These are phyloP conservation scores for Penaeus chinensis DNA, from an alignment of 1,140 invertebrate genomes.

Conservation along the genomic window DNA sequence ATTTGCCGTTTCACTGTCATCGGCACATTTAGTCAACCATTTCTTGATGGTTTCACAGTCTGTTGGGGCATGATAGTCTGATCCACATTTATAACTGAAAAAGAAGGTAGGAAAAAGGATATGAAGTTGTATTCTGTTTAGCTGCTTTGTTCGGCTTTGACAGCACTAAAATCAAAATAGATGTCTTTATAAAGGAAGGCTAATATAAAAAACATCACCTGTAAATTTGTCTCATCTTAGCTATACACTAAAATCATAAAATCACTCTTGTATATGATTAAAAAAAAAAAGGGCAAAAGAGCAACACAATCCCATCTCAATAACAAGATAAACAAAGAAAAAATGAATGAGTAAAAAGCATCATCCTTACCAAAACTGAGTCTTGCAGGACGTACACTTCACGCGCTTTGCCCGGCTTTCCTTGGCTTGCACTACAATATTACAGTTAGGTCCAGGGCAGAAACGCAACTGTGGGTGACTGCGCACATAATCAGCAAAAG, in stretches of 20 bases:
- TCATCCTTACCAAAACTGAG: slow-evolving; percentile 80
- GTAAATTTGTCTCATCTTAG: too few relatives aligned
- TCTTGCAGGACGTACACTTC: slow-evolving; percentile 82
- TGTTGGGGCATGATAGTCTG: slow-evolving; percentile 97
- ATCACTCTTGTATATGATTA: too few relatives aligned
- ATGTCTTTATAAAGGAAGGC: too few relatives aligned
- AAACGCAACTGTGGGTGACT: slow-evolving; percentile 90
- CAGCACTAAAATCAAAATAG: too few relatives aligned
- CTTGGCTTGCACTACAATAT: slow-evolving; percentile 83
- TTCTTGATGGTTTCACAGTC: slow-evolving; percentile 96
- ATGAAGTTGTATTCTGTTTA: too few relatives aligned
- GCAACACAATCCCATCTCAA: not conserved
- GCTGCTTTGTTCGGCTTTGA: too few relatives aligned
- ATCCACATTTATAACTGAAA: slow-evolving; percentile 89
- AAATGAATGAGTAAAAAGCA: not conserved
- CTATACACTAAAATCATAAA: too few relatives aligned
- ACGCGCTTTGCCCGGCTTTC: slow-evolving; percentile 84
- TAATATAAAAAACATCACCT: too few relatives aligned
- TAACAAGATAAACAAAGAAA: not conserved
- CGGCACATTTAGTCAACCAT: slow-evolving; percentile 98
- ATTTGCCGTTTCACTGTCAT: slow-evolving; percentile 99
- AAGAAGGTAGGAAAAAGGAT: slow-evolving; percentile 58
- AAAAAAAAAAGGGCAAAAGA: not conserved
- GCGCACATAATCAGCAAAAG: slow-evolving; percentile 94
- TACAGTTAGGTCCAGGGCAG: slow-evolving; percentile 97